Evolutionary conservation across 1,140 invertebrate genomes (phyloP).

Genomic region (Halictus rubicundus): DNA sequence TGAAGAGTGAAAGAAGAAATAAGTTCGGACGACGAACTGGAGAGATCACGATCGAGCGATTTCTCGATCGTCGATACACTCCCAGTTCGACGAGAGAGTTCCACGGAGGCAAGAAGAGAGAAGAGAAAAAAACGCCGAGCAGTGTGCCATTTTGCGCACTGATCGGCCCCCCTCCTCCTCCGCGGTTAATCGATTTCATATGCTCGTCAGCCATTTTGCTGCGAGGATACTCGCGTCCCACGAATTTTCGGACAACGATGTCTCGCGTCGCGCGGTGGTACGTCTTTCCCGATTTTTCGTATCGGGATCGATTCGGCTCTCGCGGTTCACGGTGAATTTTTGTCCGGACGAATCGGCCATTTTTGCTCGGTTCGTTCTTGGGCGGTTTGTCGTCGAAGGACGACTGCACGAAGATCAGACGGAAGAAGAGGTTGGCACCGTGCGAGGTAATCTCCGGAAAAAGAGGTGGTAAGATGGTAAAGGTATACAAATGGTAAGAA

Average conservation of each 20-base stretch:
- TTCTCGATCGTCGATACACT: conserved; percentile 67
- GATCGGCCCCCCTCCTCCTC: conserved; percentile 43
- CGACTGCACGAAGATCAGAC: conserved; percentile 26
- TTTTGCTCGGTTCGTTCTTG: neutral
- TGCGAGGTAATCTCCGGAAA: conserved; percentile 10
- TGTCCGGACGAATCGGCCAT: neutral
- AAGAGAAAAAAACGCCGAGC: conserved; percentile 40
- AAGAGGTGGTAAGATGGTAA: neutral
- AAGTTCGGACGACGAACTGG: conserved; percentile 28
- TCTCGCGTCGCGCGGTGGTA: neutral
- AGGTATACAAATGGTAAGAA: conserved; percentile 1
- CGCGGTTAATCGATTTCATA: neutral
- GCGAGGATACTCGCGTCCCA: conserved; percentile 8
- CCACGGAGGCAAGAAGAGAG: conserved; percentile 42
- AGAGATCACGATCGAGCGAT: conserved; percentile 72
- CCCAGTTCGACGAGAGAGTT: neutral
- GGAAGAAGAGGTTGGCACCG: neutral
- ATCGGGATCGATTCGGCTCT: neutral
- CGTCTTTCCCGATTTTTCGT: too few species aligned
- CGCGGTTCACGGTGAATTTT: neutral
- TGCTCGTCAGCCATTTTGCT: conserved; percentile 48
- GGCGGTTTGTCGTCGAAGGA: neutral
- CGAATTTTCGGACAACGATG: conserved; percentile 11
- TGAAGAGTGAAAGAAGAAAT: conserved; percentile 44
- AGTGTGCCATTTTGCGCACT: conserved; percentile 60